Evolutionary conservation across 2,888 invertebrate genomes (phyloP).

Genomic region (Stenodera caucasica): DNA sequence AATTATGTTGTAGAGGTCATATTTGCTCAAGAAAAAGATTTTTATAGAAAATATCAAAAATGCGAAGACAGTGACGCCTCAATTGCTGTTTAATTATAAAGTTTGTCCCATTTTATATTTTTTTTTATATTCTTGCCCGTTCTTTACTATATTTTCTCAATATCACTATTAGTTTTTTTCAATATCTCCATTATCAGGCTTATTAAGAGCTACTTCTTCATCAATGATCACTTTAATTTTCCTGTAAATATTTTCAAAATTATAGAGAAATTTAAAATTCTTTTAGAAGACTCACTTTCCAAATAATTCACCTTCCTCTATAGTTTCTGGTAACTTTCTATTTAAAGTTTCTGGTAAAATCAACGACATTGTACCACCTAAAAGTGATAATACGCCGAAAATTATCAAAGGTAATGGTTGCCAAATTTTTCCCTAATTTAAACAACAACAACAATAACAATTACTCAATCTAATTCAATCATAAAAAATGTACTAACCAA

Average conservation of each 20-base stretch:
- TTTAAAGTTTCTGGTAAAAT: constrained; percentile 69
- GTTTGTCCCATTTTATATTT: background rate
- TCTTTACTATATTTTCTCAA: background rate
- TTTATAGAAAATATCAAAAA: background rate
- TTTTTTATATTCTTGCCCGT: background rate
- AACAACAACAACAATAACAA: background rate
- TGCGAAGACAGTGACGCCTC: too few species aligned
- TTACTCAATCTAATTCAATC: background rate
- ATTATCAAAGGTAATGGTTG: constrained; percentile 25
- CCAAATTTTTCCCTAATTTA: constrained; percentile 23
- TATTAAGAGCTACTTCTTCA: constrained; percentile 19
- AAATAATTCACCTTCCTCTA: constrained; percentile 66
- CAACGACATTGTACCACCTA: constrained; percentile 61
- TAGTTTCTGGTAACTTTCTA: constrained; percentile 66
- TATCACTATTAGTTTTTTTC: background rate
- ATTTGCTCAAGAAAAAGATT: background rate
- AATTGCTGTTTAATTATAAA: too few species aligned
- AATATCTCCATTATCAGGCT: background rate
- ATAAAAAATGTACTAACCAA: constrained; percentile 53
- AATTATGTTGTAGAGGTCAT: background rate
- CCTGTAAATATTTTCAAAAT: constrained; percentile 1
- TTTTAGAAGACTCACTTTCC: constrained; percentile 57
- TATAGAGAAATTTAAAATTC: background rate
- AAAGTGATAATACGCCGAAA: constrained; percentile 59
- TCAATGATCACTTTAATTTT: constrained; percentile 1